Base-by-base conservation (phyloP, 2,113 vertebrate species). In the Corydoras maculifer region DNA sequence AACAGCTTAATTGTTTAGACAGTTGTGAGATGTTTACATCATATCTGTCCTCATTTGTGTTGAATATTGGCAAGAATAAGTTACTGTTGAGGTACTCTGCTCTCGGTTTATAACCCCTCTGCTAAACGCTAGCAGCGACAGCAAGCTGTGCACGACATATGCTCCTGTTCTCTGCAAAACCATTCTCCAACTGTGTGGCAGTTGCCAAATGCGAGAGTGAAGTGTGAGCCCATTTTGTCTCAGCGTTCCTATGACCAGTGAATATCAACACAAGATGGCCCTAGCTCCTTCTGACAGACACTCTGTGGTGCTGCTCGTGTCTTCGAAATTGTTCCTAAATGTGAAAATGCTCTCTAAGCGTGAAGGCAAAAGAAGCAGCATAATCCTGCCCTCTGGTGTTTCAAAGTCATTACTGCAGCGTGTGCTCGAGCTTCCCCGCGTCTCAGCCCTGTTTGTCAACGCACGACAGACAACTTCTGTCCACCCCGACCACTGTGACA, bases 401-500 rank as follows among this genome's bases (percentile, higher is more conserved):
- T 50, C 78, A 75, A 65, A 25, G 60, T 61, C 73, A 66, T 76
- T 72, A 62, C 62, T 69, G 68, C 63, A 50, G 18, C 9, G 48
- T 49, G 50, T 68, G 55, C 62, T 51, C n/a, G 55, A 18, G 32
- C 58, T 32, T 75, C 65, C 64, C 25, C 65, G 65, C 62, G 48
- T 75, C 35, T 43, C 35, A 2, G 2, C 35, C 64, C 60, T 25
- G 64, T n/a, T 65, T 64, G 55, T 32, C 48, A 35, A 11, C 35
- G 64, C 58, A 68, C 61, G 60, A 60, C 58, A 13, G 35, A 70
- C 71, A 78, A 80, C 79, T 82, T 77, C 84, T 86, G 84, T 80
- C 80, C 80, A 81, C 85, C 84, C 82, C 82, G 84, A 87, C 85
- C 85, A 90, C 87, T 89, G 90, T 88, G 88, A 89, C 82, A 76